A percentile compares a stretch with the other conserved stretches of the same genome.
phyloP scores from a whole-genome alignment of 2,888 invertebrate species.

The Lepidonotus clava region DNA sequence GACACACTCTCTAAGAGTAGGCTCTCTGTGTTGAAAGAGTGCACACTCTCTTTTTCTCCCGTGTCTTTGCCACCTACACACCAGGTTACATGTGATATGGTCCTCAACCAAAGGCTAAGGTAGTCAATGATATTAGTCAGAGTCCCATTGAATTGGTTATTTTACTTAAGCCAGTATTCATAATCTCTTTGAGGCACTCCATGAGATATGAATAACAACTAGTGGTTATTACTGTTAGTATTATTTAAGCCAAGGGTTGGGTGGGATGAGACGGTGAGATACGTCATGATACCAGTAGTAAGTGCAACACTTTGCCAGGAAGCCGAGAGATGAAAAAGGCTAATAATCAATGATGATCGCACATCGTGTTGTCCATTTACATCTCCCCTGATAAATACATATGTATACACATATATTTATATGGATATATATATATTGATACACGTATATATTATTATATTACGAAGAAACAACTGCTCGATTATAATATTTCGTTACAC shows the following conservation, averaged over 20 bases:
- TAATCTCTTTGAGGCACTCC: constrained; percentile 50
- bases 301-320: constrained; percentile 11
- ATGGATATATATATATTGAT: constrained; percentile 1
- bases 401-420: not conserved
- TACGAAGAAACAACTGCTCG: constrained; percentile 27
- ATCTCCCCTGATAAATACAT: constrained; percentile 37
- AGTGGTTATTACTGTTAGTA: not conserved
- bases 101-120: constrained; percentile 10
- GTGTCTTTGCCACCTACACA: not conserved
- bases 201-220: constrained; percentile 52
- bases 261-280: constrained; percentile 5
- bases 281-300: not conserved
- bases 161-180: constrained; percentile 9
- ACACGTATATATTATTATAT: constrained; percentile 2
- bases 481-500: not conserved
- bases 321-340: not conserved
- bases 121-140: constrained; percentile 42
- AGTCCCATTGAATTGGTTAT: not conserved
- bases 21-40: no score
- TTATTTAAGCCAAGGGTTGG: constrained; percentile 32
- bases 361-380: not conserved
- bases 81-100: constrained; percentile 16
- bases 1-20: no score
- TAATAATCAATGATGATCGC: not conserved
- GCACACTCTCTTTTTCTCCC: not conserved